Evolutionary conservation across 1,140 invertebrate genomes (phyloP).

Genomic region (Platyura marginata): DNA sequence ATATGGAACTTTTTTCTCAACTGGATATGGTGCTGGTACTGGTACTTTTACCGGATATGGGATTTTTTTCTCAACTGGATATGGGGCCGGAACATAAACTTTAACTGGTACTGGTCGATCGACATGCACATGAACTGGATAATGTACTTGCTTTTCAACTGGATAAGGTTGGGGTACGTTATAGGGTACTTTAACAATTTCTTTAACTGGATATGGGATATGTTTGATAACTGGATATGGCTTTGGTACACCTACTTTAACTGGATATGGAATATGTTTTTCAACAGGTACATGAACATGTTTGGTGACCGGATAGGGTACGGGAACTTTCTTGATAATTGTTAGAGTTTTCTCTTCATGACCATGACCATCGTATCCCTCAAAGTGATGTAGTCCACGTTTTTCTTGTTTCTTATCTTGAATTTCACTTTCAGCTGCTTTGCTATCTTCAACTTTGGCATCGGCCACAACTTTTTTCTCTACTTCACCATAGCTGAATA

Average conservation of each 20-base stretch:
- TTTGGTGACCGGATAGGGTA: conserved; percentile 40
- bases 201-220: conserved; percentile 40
- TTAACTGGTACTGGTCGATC: conserved; percentile 41
- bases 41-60: conserved; percentile 47
- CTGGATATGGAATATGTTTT: conserved; percentile 32
- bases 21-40: conserved; percentile 47
- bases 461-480: conserved; percentile 28
- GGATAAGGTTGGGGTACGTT: conserved; percentile 41
- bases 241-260: conserved; percentile 35
- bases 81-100: conserved; percentile 45
- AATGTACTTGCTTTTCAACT: conserved; percentile 43
- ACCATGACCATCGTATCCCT: conserved; percentile 13
- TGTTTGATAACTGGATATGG: conserved; percentile 42
- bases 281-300: conserved; percentile 35
- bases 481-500: conserved; percentile 21
- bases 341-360: conserved; percentile 49
- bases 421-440: conserved; percentile 24
- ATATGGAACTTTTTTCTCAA: conserved; percentile 45
- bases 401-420: conserved; percentile 43
- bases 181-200: conserved; percentile 39
- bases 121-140: conserved; percentile 40
- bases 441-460: conserved; percentile 22
- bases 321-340: conserved; percentile 48
- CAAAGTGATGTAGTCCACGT: conserved; percentile 36
- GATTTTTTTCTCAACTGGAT: conserved; percentile 43